Percentiles rank a stretch among this genome's conserved stretches.
Evolutionary conservation across 1,140 invertebrate species (phyloP).

Genomic region (Pseudomyrmex gracilis): DNA sequence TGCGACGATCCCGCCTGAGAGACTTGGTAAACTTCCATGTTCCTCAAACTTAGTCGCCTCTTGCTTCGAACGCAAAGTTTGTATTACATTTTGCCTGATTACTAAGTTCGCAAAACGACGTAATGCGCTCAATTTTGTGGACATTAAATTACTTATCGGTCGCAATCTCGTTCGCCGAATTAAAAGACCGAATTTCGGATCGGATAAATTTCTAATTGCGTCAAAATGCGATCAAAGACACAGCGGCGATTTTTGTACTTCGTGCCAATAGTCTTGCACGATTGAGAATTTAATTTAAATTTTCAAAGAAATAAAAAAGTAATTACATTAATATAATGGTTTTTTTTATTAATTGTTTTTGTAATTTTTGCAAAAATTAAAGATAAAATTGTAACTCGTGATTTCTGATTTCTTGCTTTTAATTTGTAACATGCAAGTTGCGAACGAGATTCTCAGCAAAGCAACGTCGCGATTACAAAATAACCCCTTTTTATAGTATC

Average conservation of each 20-base stretch:
- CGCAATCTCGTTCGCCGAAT: background rate
- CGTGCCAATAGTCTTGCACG: background rate
- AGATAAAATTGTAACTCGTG: no score
- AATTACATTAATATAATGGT: background rate
- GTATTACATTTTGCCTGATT: slow-evolving; percentile 40
- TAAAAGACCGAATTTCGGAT: background rate
- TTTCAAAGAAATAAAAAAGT: background rate
- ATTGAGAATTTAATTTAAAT: background rate
- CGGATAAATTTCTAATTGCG: background rate
- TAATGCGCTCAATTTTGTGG: background rate
- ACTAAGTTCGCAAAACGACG: slow-evolving; percentile 6
- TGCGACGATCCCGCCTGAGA: slow-evolving; percentile 25
- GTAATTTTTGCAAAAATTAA: no score
- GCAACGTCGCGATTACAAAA: slow-evolving; percentile 23
- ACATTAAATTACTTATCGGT: background rate
- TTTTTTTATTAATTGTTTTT: background rate
- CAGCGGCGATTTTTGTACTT: no score
- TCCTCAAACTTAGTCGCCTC: slow-evolving; percentile 9
- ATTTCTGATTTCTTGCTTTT: no score
- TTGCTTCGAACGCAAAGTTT: slow-evolving; percentile 17
- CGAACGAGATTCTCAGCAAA: background rate
- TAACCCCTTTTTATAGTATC: slow-evolving; percentile 33
- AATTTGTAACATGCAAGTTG: no score
- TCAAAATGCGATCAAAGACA: background rate
- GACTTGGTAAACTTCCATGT: slow-evolving; percentile 26